Evolutionary conservation across 2,113 vertebrate genomes (phyloP).

Genomic region (Trogon melanurus): DNA sequence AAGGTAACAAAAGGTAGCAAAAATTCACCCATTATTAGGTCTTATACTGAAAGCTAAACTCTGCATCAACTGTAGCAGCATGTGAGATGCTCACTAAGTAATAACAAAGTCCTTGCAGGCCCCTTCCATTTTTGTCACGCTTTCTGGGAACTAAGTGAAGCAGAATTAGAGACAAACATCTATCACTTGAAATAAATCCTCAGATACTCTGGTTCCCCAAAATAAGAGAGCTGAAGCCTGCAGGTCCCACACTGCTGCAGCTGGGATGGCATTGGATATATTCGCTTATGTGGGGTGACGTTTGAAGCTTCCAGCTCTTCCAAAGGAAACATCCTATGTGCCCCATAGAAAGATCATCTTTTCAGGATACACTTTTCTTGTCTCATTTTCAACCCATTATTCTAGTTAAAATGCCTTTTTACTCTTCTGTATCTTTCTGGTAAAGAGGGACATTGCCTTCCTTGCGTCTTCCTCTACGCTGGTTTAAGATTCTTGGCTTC

Average conservation of each 20-base stretch:
- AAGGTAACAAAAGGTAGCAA: not conserved
- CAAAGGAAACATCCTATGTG: accelerated
- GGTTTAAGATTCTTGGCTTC: not conserved
- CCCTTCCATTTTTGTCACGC: not conserved
- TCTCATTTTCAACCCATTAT: not conserved
- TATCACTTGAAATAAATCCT: not conserved
- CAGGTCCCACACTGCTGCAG: not conserved
- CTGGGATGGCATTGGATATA: not conserved
- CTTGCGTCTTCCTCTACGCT: not conserved
- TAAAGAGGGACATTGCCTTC: not conserved
- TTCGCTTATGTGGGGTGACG: not conserved
- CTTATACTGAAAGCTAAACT: not conserved
- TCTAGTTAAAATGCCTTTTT: not conserved
- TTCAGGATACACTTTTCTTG: not conserved
- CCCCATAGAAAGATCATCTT: not conserved
- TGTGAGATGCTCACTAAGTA: accelerated
- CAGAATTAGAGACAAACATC: not conserved
- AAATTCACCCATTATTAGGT: not conserved
- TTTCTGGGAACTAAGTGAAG: not conserved
- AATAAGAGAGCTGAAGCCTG: not conserved
- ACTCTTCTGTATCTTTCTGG: not conserved
- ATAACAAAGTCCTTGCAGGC: not conserved
- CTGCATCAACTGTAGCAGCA: not conserved
- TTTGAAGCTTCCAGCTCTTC: not conserved
- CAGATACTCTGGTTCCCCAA: not conserved